Percentiles rank a stretch among this genome's conserved stretches.
phyloP scores from a whole-genome alignment of 2,113 vertebrate genomes.

The Heterotis niloticus region DNA sequence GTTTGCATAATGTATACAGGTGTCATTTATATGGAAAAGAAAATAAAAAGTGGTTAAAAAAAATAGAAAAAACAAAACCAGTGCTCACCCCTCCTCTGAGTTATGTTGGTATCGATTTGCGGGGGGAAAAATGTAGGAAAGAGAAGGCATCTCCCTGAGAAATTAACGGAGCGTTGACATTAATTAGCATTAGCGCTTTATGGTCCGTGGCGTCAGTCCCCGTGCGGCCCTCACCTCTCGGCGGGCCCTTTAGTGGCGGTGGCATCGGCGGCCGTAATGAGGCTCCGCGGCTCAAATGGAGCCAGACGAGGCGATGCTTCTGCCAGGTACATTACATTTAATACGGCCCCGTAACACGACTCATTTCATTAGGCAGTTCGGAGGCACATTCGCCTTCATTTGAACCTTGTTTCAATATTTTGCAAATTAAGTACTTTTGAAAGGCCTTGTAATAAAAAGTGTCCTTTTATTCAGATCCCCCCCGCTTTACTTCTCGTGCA shows the following conservation, averaged over 20 bases:
- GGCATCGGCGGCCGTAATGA: slow-evolving; percentile 60
- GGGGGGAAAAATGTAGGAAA: slow-evolving; percentile 44
- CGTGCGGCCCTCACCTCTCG: slow-evolving; percentile 46
- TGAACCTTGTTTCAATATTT: slow-evolving; percentile 13
- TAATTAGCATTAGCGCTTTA: slow-evolving; percentile 72
- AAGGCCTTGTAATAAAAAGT: not conserved
- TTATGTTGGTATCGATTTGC: not conserved
- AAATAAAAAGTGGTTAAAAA: too few relatives aligned
- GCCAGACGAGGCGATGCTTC: slow-evolving; percentile 59
- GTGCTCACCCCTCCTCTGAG: not conserved
- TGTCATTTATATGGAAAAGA: too few relatives aligned
- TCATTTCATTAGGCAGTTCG: slow-evolving; percentile 9
- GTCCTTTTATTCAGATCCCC: not conserved
- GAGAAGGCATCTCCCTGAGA: slow-evolving; percentile 51
- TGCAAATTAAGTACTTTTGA: slow-evolving; percentile 9
- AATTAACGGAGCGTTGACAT: slow-evolving; percentile 54
- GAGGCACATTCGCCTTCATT: not conserved
- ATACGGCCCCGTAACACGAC: slow-evolving; percentile 41
- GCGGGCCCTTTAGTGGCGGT: slow-evolving; percentile 54
- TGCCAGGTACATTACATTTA: slow-evolving; percentile 64
- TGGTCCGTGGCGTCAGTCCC: slow-evolving; percentile 60
- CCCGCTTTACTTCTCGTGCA: too few relatives aligned
- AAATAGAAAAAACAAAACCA: too few relatives aligned
- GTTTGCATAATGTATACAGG: too few relatives aligned
- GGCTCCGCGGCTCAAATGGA: slow-evolving; percentile 60